These are phyloP conservation scores for Aleadryas rufinucha DNA, from an alignment of 2,113 vertebrate species.

Conservation along the genomic window DNA sequence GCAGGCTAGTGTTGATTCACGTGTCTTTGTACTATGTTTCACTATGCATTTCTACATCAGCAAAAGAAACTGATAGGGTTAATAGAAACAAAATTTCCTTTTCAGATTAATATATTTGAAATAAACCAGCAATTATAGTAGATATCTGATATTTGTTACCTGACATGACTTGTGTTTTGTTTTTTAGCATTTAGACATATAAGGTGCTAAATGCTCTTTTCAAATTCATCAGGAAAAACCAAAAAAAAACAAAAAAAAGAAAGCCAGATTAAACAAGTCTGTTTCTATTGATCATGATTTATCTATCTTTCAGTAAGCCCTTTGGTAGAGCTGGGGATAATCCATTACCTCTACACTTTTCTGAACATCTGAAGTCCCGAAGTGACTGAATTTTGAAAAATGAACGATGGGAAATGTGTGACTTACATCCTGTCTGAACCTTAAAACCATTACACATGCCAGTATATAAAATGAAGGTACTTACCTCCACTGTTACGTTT, in stretches of 20 bases:
- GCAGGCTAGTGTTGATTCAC: background rate
- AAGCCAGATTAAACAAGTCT: background rate
- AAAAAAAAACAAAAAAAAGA: background rate
- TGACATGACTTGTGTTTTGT: background rate
- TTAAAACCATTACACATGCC: background rate
- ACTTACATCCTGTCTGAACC: background rate
- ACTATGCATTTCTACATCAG: background rate
- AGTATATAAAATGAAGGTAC: background rate
- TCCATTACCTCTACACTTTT: background rate
- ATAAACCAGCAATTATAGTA: background rate
- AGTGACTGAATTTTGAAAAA: constrained; percentile 44
- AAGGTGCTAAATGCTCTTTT: background rate
- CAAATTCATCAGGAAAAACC: background rate
- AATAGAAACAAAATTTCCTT: background rate
- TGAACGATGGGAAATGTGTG: background rate
- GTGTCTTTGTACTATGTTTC: background rate
- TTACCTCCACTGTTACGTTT: background rate
- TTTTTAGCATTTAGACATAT: background rate
- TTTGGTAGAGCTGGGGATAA: background rate
- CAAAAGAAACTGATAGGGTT: background rate
- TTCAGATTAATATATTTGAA: background rate
- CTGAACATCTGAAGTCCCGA: background rate
- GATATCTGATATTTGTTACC: background rate
- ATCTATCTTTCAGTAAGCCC: background rate
- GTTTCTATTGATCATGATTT: constrained; percentile 26